Evolutionary conservation across 2,888 invertebrate species (phyloP).

Genomic region (Globia sparganii): DNA sequence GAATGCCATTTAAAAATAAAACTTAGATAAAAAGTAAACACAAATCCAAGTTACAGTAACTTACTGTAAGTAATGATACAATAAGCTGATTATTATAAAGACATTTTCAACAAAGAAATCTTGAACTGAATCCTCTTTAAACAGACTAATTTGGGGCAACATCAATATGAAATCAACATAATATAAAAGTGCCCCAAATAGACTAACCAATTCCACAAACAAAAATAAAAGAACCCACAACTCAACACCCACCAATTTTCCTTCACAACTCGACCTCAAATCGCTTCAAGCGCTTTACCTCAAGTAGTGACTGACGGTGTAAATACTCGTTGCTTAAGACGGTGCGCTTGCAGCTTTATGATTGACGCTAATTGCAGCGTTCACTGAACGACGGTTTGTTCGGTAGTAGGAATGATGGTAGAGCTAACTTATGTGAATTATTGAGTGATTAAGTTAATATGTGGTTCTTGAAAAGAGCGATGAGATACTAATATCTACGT

Average conservation of each 20-base stretch:
- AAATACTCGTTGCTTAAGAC: conserved; percentile 59
- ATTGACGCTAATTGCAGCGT: conserved; percentile 76
- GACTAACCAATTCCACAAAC: not conserved
- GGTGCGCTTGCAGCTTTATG: conserved; percentile 64
- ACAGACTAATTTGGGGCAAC: not conserved
- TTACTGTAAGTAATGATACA: too few relatives aligned
- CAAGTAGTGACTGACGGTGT: conserved; percentile 50
- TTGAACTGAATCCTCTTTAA: not conserved
- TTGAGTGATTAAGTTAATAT: not conserved
- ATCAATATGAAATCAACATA: not conserved
- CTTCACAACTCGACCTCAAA: conserved; percentile 41
- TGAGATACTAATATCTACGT: not conserved
- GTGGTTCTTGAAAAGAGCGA: not conserved
- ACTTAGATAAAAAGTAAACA: not conserved
- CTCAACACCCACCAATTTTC: conserved; percentile 15
- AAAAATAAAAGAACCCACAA: not conserved
- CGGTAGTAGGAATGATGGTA: conserved; percentile 3
- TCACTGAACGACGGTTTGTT: conserved; percentile 59
- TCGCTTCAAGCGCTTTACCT: conserved; percentile 48
- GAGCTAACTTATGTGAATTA: conserved; percentile 2
- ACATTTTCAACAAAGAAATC: not conserved
- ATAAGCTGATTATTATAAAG: not conserved
- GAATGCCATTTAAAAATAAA: not conserved
- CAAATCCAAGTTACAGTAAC: not conserved
- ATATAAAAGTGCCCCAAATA: not conserved